Conservation (phyloP, 2,113 vertebrate genomes). For the Rhinichthys klamathensis region DNA sequence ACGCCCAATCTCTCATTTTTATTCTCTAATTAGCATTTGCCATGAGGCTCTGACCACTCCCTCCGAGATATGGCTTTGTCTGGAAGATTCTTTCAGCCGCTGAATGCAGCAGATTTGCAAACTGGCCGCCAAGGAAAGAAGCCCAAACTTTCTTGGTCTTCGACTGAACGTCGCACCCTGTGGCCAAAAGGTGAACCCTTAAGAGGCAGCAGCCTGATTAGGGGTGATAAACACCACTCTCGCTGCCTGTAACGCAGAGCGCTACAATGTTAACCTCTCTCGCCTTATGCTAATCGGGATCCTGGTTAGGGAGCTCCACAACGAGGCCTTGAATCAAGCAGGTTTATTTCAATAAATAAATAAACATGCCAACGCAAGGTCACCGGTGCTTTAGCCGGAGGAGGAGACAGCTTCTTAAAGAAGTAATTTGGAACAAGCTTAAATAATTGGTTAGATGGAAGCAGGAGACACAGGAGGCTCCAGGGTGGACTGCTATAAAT, state of each 20-base stretch:
- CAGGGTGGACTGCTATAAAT: slow-evolving; percentile 7
- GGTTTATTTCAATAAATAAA: slow-evolving; percentile 74
- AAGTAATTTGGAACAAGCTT: slow-evolving; percentile 27
- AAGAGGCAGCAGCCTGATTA: slow-evolving; percentile 32
- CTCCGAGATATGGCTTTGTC: background rate
- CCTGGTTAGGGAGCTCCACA: slow-evolving; percentile 56
- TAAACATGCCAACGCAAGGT: slow-evolving; percentile 70
- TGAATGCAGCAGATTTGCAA: slow-evolving; percentile 23
- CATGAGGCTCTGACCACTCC: slow-evolving; percentile 52
- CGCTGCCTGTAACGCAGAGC: slow-evolving; percentile 6
- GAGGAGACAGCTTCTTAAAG: slow-evolving; percentile 32
- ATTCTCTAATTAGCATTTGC: slow-evolving; percentile 64
- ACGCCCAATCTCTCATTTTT: slow-evolving; percentile 64
- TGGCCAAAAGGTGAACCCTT: slow-evolving; percentile 22
- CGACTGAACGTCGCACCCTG: background rate
- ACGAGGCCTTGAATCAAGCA: slow-evolving; percentile 69
- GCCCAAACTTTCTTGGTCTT: slow-evolving; percentile 23
- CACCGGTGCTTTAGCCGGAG: slow-evolving; percentile 30
- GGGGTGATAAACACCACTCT: slow-evolving; percentile 47
- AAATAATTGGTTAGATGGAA: slow-evolving; percentile 23
- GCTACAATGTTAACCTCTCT: slow-evolving; percentile 56
- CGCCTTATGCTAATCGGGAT: slow-evolving; percentile 64
- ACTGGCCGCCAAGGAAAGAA: slow-evolving; percentile 20
- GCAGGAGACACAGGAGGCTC: slow-evolving; percentile 22
- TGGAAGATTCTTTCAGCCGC: background rate